Evolutionary conservation across 2,113 vertebrate genomes (phyloP), one percentile per base, ranked within the genome.

Genomic region (Montifringilla adamsi): DNA sequence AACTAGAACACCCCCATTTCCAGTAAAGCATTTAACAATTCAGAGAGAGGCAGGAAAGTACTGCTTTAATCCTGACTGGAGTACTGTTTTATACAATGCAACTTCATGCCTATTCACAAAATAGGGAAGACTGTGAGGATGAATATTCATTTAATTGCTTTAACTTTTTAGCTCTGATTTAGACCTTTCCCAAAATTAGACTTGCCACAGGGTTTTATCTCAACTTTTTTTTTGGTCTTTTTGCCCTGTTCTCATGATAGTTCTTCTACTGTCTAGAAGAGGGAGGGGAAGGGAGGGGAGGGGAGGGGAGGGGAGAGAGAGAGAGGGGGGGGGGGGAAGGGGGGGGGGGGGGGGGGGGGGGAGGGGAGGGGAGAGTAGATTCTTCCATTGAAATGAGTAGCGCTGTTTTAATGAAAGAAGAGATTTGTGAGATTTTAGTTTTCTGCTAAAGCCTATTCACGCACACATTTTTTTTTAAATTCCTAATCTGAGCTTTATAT

Each of bases 401-500:
- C 56, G 63, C 46, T n/a, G 23, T 86, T 93, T 93, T 88, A 86
- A 83, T 72, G 50, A 89, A 94, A 79, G 10, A 66, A 27, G 22
- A 83, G 46, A 81, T 69, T 58, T 87, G 67, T 85, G 69, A 88
- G 73, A 70, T 64, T 86, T 90, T 81, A 26, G 26, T 63, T 93
- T 96, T 87, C 37, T 7, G 6, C 16, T 72, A 84, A 91, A 87
- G 30, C 6, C 2, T 84, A 84, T 85, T 28, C 41, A 59, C 1
- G 0, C 28, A 22, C 6, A 27, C 6, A 43, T 46, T 83, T 84
- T 41, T 41, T 80, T 80, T 37, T 4, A 0, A 2, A 74, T 84
- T 90, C 43, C n/a, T 95, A 89, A 95, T 95, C 67, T 92, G 72
- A 93, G 27, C 13, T 95, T 95, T 96, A 76, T 63, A 66, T 18